Evolutionary conservation across 2,797 vertebrate species (phyloP), one percentile per base, ranked within the genome.

Genomic region (Anniella stebbinsi): DNA sequence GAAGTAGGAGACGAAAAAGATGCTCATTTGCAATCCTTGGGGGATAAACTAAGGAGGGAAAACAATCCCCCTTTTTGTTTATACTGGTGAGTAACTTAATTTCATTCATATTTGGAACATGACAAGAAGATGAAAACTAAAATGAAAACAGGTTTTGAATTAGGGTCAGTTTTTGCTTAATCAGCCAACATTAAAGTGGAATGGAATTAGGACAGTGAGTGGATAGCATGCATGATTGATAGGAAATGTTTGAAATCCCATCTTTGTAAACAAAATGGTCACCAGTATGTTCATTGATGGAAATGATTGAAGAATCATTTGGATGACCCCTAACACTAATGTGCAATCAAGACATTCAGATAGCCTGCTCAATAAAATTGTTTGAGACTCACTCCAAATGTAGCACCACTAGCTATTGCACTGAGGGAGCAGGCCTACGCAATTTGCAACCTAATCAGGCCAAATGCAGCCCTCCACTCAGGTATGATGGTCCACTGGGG

Each of bases 61-160:
- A 96, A 93, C 92, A 94, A 94, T 95, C 92, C 94, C 93, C 94
- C 90, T 92, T 92, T 92, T 91, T 96, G 95, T 96, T 96, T 96
- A 96, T 94, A 92, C 94, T 95, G 92, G 73, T 94, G 92, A 13
- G 88, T 96, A 96, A 96, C 96, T 96, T 93, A 96, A 96, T 96
- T 96, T 96, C 86, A 91, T 96, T 63, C 94, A 95, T 93, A 94
- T 96, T 96, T 96, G 93, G 93, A 93, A 96, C 95, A 95, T 94
- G 94, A 95, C 93, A 96, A 94, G 95, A 96, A 96, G 95, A 96
- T 95, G 96, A 96, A 96, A 96, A 96, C 95, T 95, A 96, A 96
- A 96, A 96, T 95, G 96, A 93, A 96, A 96, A 96, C 96, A 96
- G 96, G 95, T 96, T 96, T 96, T 95, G 94, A 95, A 96, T 96